Evolutionary conservation across 1,140 invertebrate species (phyloP).

Genomic region (Ptiloglossa arizonensis): DNA sequence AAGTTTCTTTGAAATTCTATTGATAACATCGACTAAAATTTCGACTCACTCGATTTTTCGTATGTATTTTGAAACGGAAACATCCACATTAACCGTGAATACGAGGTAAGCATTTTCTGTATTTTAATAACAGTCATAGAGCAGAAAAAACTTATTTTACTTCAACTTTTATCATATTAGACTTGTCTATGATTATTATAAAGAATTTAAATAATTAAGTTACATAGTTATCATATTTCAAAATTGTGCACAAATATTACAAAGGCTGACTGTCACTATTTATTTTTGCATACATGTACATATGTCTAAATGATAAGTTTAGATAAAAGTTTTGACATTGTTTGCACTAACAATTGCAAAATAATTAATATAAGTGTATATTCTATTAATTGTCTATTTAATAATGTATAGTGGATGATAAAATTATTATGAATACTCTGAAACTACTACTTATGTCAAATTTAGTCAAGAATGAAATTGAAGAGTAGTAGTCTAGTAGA

Average conservation of each 20-base stretch:
- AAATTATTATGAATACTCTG: no score
- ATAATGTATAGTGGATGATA: no score
- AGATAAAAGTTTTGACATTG: neutral
- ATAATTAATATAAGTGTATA: neutral
- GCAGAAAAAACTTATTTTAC: no score
- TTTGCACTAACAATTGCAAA: neutral
- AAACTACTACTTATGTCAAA: no score
- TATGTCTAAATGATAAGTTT: neutral
- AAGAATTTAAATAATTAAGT: neutral
- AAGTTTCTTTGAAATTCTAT: neutral
- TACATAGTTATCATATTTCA: conserved; percentile 14
- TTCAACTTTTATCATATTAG: no score
- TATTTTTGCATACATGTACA: conserved; percentile 28
- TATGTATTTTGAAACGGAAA: neutral
- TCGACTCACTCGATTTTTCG: no score
- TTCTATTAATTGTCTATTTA: neutral
- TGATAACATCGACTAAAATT: neutral
- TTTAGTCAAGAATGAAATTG: no score
- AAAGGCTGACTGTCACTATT: conserved; percentile 54
- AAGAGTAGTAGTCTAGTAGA: no score
- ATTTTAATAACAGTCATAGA: no score
- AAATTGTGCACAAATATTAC: conserved; percentile 24
- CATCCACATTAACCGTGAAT: no score
- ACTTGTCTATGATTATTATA: neutral
- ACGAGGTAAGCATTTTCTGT: no score